phyloP scores from a whole-genome alignment of 2,888 invertebrate genomes.

The Lasiommata megera region DNA sequence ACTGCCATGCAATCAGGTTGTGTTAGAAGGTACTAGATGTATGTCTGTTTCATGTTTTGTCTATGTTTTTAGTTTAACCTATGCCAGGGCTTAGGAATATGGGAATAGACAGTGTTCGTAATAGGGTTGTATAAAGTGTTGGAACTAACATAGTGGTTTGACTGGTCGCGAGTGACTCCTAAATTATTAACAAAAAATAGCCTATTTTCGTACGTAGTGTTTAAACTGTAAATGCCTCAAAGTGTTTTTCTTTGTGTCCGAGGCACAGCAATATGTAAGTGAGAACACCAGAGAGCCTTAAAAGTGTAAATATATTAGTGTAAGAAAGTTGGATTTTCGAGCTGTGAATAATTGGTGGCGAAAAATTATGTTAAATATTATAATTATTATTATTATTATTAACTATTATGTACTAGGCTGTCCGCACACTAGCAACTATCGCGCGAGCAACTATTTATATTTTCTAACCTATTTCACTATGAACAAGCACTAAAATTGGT shows the following conservation, averaged over 20 bases:
- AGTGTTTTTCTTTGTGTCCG: constrained; percentile 16
- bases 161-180: constrained; percentile 32
- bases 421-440: background rate
- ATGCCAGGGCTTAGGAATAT: constrained; percentile 2
- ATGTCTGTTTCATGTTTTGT: background rate
- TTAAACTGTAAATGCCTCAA: constrained; percentile 29
- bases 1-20: background rate
- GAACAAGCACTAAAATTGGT: no score
- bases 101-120: constrained; percentile 30
- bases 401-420: background rate
- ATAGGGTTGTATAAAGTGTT: constrained; percentile 13
- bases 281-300: constrained; percentile 71
- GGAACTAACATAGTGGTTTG: background rate
- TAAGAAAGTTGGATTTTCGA: constrained; percentile 46
- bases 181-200: constrained; percentile 37
- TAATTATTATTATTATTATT: constrained; percentile 15
- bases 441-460: background rate
- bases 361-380: constrained; percentile 50
- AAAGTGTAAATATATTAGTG: constrained; percentile 72
- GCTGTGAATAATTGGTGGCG: constrained; percentile 62
- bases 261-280: constrained; percentile 49
- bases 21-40: background rate
- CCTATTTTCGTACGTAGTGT: constrained; percentile 42
- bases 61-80: constrained; percentile 3
- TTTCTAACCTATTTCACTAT: no score